Conservation (phyloP, 1,140 invertebrate species). For the Batillaria attramentaria region DNA sequence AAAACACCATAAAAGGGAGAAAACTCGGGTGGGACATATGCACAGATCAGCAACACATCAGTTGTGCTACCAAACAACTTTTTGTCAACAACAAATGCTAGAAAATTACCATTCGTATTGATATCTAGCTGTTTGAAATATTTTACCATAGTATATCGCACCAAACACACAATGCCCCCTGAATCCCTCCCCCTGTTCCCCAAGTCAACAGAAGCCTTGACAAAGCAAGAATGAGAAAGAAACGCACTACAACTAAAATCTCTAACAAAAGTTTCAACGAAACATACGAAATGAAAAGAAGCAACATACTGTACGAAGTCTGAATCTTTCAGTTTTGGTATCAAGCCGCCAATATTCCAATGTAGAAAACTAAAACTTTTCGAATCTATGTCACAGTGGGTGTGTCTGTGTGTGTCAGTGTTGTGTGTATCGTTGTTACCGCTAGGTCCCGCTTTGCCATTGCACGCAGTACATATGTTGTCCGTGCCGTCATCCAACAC, state of each 20-base stretch:
- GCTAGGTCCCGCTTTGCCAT: not conserved
- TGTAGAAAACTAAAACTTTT: not conserved
- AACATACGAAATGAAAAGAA: not conserved
- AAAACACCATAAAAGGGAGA: not conserved
- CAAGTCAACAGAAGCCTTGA: not conserved
- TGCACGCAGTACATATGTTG: not conserved
- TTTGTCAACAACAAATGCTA: conserved; percentile 4
- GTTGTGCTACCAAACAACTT: not conserved
- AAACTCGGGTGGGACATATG: not conserved
- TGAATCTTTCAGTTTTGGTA: not conserved
- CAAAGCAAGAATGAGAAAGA: not conserved
- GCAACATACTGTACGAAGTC: not conserved
- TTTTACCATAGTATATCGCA: not conserved
- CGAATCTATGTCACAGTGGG: not conserved
- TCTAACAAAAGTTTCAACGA: conserved; percentile 3
- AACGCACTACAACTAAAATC: not conserved
- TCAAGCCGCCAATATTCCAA: not conserved
- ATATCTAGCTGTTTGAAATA: not conserved
- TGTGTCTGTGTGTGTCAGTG: not conserved
- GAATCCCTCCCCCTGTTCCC: not conserved
- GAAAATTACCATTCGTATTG: conserved; percentile 3
- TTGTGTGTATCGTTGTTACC: not conserved
- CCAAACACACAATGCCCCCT: not conserved
- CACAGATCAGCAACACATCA: not conserved
- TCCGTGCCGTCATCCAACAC: not conserved